A percentile compares a stretch with the other conserved stretches of the same genome.
Conservation (phyloP, 2,888 invertebrate species). For the Phaonia tiefii region DNA sequence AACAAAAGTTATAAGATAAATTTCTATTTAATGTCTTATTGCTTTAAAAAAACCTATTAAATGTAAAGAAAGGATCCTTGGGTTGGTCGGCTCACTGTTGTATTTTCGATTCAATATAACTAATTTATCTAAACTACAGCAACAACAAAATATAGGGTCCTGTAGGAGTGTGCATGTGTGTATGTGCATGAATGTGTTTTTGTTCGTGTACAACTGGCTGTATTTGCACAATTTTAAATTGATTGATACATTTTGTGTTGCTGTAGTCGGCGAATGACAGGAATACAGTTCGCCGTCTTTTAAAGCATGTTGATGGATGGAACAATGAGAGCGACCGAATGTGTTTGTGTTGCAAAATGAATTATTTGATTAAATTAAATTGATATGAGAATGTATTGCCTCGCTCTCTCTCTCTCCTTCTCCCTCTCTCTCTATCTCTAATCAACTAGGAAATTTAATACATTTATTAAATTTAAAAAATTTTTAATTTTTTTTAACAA, state of each 20-base stretch:
- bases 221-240: conserved; percentile 49
- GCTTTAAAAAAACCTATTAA: conserved; percentile 35
- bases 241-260: conserved; percentile 52
- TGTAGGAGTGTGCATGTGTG: not conserved
- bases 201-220: too few relatives aligned
- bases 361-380: conserved; percentile 41
- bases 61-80: conserved; percentile 7
- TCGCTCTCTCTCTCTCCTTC: not conserved
- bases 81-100: conserved; percentile 7
- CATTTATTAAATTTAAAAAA: conserved; percentile 33
- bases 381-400: conserved; percentile 22
- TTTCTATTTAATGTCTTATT: conserved; percentile 48
- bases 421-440: not conserved
- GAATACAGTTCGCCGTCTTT: conserved; percentile 37
- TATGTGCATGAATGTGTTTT: not conserved
- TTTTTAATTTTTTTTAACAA: too few relatives aligned
- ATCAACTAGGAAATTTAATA: too few relatives aligned
- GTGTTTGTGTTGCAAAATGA: conserved; percentile 21
- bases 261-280: conserved; percentile 13
- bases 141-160: conserved; percentile 12
- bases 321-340: conserved; percentile 29
- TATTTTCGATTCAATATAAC: conserved; percentile 48
- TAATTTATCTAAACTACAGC: conserved; percentile 50
- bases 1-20: conserved; percentile 48
- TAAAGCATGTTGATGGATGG: conserved; percentile 55